Conservation (phyloP, 1,140 invertebrate species). For the Lepidurus apus region DNA sequence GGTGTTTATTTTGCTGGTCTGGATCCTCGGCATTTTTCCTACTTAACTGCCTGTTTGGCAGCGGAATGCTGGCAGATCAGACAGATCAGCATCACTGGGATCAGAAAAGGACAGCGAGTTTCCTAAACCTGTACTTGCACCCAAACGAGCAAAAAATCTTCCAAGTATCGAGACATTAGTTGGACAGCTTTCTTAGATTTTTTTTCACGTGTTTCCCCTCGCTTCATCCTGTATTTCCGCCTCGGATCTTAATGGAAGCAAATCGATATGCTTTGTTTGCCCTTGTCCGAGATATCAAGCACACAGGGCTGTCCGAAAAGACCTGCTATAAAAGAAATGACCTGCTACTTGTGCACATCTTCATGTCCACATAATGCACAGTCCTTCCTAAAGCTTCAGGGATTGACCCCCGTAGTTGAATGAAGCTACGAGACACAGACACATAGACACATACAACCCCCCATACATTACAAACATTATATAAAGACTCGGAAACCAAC, state of each 20-base stretch:
- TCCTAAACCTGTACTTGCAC: neutral
- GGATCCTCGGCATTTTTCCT: neutral
- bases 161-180: neutral
- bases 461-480: neutral
- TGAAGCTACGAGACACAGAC: neutral
- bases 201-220: neutral
- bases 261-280: constrained; percentile 10
- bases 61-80: neutral
- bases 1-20: constrained; percentile 6
- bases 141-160: neutral
- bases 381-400: neutral
- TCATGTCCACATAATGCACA: neutral
- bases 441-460: neutral
- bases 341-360: neutral
- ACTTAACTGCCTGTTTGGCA: neutral
- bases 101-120: neutral
- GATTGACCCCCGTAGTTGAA: neutral
- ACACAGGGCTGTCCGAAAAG: neutral
- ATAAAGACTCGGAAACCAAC: neutral
- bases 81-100: neutral
- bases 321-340: neutral
- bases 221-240: neutral
- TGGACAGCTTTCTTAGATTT: neutral
- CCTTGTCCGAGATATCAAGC: neutral
- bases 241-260: neutral